Evolutionary conservation across 2,113 vertebrate species (phyloP).

Genomic region (Phaethornis superciliosus): DNA sequence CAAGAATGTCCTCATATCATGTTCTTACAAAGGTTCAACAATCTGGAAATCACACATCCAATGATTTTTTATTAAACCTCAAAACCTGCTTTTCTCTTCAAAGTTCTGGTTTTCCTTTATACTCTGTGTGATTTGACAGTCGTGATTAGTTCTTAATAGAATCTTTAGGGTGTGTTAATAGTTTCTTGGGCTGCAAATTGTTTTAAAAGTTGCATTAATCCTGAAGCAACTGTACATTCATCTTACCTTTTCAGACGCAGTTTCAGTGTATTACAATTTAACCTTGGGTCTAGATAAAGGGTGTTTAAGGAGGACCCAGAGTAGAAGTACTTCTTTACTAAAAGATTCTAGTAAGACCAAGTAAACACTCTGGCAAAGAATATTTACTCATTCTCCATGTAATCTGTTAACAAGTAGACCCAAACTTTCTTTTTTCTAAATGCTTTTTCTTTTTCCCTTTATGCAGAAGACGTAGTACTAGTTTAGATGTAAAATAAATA

Average conservation of each 20-base stretch:
- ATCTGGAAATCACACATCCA: background rate
- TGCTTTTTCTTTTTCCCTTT: background rate
- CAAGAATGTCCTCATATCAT: background rate
- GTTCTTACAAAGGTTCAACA: background rate
- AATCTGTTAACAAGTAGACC: background rate
- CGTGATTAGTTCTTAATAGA: background rate
- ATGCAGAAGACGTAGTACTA: background rate
- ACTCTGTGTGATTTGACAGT: background rate
- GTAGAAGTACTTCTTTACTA: conserved; percentile 9
- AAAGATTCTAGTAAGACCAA: conserved; percentile 19
- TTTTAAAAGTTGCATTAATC: conserved; percentile 56
- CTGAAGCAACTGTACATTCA: background rate
- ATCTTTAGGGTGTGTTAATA: background rate
- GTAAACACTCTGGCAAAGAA: background rate
- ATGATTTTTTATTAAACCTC: background rate
- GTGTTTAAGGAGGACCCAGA: background rate
- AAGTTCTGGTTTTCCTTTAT: background rate
- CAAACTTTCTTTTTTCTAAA: background rate
- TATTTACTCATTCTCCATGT: background rate
- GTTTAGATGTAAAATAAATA: background rate
- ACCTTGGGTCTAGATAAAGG: conserved; percentile 11
- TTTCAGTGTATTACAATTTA: conserved; percentile 15
- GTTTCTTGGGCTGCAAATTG: background rate
- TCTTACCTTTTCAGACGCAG: conserved; percentile 8
- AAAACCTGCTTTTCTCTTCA: background rate